Conservation (phyloP, 2,888 invertebrate species). For the Zonitis immaculata region DNA sequence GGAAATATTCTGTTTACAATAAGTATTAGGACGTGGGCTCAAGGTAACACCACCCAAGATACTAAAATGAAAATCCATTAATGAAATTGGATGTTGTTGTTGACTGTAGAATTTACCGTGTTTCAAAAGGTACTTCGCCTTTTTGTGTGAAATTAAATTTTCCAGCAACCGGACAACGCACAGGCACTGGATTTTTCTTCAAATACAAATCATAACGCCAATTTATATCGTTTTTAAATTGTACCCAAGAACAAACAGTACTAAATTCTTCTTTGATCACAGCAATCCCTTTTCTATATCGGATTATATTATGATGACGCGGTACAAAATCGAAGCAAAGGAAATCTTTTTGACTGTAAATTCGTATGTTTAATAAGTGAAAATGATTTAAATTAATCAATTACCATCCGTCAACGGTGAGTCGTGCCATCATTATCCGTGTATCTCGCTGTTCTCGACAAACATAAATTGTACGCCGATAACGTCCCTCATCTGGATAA, state of each 20-base stretch:
- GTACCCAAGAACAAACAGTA: slow-evolving; percentile 92
- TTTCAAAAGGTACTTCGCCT: slow-evolving; percentile 87
- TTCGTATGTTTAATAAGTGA: background rate
- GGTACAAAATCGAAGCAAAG: slow-evolving; percentile 96
- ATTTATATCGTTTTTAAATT: slow-evolving; percentile 75
- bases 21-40: slow-evolving; percentile 86
- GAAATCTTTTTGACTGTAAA: slow-evolving; percentile 88
- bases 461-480: slow-evolving; percentile 84
- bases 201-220: slow-evolving; percentile 87
- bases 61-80: slow-evolving; percentile 44
- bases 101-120: slow-evolving; percentile 53
- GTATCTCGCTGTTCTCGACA: slow-evolving; percentile 90
- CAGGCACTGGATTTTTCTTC: slow-evolving; percentile 83
- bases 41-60: slow-evolving; percentile 94
- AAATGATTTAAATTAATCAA: slow-evolving; percentile 18
- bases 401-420: slow-evolving; percentile 92
- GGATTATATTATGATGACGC: slow-evolving; percentile 90
- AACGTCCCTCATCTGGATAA: slow-evolving; percentile 88
- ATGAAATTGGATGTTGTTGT: background rate
- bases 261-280: slow-evolving; percentile 87
- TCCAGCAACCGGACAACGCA: slow-evolving; percentile 93
- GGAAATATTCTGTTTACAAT: slow-evolving; percentile 90
- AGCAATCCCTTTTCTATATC: slow-evolving; percentile 82
- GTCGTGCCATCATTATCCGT: slow-evolving; percentile 91
- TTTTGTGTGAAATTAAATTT: slow-evolving; percentile 91